A percentile compares a stretch with the other conserved stretches of the same genome.
These are phyloP conservation scores for Bacillus rossius DNA, from an alignment of 1,140 invertebrate species.

Conservation along the genomic window DNA sequence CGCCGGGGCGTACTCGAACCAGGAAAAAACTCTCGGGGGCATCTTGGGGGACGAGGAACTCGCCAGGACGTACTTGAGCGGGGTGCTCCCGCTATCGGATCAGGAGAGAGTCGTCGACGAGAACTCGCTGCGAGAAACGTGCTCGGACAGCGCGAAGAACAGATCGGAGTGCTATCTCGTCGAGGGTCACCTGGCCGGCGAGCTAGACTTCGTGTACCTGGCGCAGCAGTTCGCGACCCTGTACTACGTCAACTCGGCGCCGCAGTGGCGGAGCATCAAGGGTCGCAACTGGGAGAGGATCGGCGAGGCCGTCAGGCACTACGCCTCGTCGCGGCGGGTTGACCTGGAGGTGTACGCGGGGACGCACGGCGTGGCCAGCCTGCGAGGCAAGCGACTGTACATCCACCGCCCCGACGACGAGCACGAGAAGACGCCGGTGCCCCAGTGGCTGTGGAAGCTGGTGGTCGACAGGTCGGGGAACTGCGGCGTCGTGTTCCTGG, in stretches of 20 bases:
- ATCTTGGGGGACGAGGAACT: no score
- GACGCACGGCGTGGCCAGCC: constrained; percentile 30
- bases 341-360: constrained; percentile 40
- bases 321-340: constrained; percentile 21
- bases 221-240: constrained; percentile 44
- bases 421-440: constrained; percentile 35
- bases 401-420: background rate
- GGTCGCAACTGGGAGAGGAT: constrained; percentile 43
- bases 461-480: constrained; percentile 32
- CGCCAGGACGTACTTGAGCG: no score
- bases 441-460: constrained; percentile 46
- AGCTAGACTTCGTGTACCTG: no score
- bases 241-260: constrained; percentile 48
- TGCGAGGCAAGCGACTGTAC: constrained; percentile 35
- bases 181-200: no score
- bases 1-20: no score
- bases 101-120: no score
- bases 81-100: no score
- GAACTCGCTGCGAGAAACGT: no score
- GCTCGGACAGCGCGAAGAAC: no score
- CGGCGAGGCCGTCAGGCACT: constrained; percentile 37
- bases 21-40: no score
- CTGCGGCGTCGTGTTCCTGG: constrained; percentile 42
- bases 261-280: constrained; percentile 49
- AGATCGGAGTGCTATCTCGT: no score